phyloP scores from a whole-genome alignment of 2,888 invertebrate genomes.

The Agrotis exclamationis region DNA sequence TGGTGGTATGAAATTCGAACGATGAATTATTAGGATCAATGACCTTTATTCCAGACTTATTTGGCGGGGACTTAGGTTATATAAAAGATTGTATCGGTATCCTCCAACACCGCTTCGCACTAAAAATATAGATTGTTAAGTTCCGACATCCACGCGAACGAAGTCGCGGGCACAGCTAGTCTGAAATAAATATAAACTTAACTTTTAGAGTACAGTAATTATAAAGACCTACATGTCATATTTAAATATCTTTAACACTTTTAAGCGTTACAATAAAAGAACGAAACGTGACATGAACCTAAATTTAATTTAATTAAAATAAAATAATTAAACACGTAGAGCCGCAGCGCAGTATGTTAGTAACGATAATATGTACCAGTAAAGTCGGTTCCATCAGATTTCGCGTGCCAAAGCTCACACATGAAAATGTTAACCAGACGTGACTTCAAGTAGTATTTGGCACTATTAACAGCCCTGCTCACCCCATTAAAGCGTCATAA shows the following conservation, averaged over 20 bases:
- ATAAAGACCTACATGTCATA: background rate
- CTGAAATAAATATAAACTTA: no score
- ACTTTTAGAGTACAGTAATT: no score
- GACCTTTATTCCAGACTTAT: no score
- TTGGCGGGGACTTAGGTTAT: no score
- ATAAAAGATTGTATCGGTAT: no score
- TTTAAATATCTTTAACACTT: no score
- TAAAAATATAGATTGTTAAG: no score
- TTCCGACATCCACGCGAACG: no score
- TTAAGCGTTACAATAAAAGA: background rate
- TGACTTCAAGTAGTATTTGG: conserved; percentile 46
- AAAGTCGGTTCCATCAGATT: conserved; percentile 1
- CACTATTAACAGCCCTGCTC: conserved; percentile 35
- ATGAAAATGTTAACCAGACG: conserved; percentile 31
- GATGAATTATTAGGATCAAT: no score
- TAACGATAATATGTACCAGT: conserved; percentile 5
- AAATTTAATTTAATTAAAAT: background rate
- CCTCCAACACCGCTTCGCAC: no score
- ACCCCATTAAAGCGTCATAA: conserved; percentile 46
- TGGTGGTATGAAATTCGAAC: no score
- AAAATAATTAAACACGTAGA: conserved; percentile 6
- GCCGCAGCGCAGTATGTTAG: background rate
- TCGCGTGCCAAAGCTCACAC: conserved; percentile 46
- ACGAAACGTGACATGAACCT: background rate
- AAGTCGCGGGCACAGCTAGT: no score